Percentiles rank a stretch among this genome's conserved stretches.
phyloP scores from a whole-genome alignment of 1,140 invertebrate species.

The Bombus huntii region DNA sequence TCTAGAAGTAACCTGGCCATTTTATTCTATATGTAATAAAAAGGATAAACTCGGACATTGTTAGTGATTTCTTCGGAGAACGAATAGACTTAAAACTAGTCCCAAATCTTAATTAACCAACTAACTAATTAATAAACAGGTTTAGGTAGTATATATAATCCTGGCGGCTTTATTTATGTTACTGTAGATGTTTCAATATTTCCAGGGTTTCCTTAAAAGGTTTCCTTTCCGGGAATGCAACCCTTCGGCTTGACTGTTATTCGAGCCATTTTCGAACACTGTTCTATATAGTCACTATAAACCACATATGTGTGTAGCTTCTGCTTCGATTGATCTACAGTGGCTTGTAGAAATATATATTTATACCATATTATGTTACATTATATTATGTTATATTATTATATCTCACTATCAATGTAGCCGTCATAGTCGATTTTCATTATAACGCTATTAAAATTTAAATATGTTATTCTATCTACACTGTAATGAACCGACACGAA shows the following conservation, averaged over 20 bases:
- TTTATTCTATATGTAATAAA: background rate
- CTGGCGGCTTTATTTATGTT: background rate
- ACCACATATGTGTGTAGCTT: background rate
- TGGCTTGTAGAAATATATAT: background rate
- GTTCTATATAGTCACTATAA: background rate
- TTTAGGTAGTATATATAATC: background rate
- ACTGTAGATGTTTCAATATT: constrained; percentile 17
- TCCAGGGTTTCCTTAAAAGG: constrained; percentile 32
- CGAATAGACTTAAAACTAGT: too few species aligned
- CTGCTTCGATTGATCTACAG: background rate
- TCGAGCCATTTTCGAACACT: background rate
- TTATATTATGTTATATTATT: too few species aligned
- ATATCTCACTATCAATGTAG: too few species aligned
- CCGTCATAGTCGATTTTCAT: too few species aligned
- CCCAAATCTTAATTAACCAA: background rate
- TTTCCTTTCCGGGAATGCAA: constrained; percentile 20
- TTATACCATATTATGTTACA: too few species aligned
- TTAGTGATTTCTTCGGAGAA: background rate
- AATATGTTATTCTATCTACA: background rate
- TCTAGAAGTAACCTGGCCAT: background rate
- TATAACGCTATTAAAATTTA: too few species aligned
- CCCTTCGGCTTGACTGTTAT: background rate
- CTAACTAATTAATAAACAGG: constrained; percentile 5
- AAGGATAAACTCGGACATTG: background rate
- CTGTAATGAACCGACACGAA: background rate